Conservation (phyloP, 2,797 vertebrate species). For the Bufotes viridis region DNA sequence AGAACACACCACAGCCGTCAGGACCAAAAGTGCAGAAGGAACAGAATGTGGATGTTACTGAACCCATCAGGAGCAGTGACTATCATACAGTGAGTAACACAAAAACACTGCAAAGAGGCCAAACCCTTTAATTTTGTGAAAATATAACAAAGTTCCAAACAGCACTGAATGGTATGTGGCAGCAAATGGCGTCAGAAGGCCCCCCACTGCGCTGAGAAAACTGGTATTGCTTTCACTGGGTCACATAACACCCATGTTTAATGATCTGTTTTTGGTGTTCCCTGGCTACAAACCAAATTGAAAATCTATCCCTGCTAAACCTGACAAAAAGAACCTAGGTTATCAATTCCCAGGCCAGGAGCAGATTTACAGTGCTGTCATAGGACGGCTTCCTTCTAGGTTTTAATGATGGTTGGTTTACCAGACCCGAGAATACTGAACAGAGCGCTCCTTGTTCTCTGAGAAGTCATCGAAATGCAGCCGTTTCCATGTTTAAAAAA, state of each 20-base stretch:
- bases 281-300: constrained; percentile 32
- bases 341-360: constrained; percentile 69
- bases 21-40: no score
- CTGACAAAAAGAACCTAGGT: constrained; percentile 69
- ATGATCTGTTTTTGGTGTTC: constrained; percentile 53
- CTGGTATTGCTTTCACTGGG: constrained; percentile 45
- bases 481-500: background rate
- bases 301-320: constrained; percentile 48
- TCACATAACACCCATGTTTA: constrained; percentile 50
- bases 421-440: constrained; percentile 60
- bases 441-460: constrained; percentile 70
- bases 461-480: constrained; percentile 8
- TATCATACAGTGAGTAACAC: no score
- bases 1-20: no score
- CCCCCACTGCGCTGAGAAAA: constrained; percentile 29
- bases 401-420: constrained; percentile 71
- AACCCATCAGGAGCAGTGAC: no score
- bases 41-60: no score
- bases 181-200: constrained; percentile 24
- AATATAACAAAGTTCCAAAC: background rate
- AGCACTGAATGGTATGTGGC: constrained; percentile 20
- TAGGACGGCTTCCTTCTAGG: constrained; percentile 68
- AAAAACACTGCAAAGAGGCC: background rate
- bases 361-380: constrained; percentile 72
- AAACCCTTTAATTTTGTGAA: background rate